Percentiles rank a stretch among this genome's conserved stretches.
Evolutionary conservation across 2,113 vertebrate species (phyloP).

Genomic region (Smithornis capensis): DNA sequence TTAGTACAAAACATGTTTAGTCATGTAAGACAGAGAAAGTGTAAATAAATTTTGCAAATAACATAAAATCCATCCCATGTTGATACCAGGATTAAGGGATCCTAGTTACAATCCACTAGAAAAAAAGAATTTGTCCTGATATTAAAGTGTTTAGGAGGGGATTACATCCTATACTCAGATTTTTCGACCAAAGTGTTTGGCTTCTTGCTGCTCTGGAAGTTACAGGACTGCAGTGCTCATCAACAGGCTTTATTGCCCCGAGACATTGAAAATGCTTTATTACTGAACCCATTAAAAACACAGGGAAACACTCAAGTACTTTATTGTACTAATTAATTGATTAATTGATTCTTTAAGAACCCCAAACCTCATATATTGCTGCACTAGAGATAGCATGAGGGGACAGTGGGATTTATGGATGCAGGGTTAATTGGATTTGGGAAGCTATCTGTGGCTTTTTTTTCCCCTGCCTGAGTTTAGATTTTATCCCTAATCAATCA

Average conservation of each 20-base stretch:
- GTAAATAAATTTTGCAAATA: background rate
- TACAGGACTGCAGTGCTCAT: background rate
- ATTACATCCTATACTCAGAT: background rate
- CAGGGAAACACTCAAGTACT: background rate
- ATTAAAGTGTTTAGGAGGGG: background rate
- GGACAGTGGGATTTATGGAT: background rate
- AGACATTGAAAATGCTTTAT: background rate
- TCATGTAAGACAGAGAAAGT: background rate
- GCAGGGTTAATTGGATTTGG: background rate
- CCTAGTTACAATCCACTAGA: background rate
- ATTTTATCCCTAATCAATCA: background rate
- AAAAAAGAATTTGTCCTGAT: background rate
- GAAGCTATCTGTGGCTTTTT: background rate
- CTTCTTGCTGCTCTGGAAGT: background rate
- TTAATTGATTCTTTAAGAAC: background rate
- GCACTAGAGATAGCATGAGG: background rate
- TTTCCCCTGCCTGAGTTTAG: background rate
- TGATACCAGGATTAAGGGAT: background rate
- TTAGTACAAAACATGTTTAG: background rate
- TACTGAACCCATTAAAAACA: background rate
- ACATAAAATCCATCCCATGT: rapidly evolving
- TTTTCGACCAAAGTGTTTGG: background rate
- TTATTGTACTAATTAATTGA: background rate
- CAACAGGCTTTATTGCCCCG: background rate
- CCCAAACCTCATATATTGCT: background rate